Base-by-base conservation (phyloP, 2,113 vertebrate species). In the Dipodomys ordii region DNA sequence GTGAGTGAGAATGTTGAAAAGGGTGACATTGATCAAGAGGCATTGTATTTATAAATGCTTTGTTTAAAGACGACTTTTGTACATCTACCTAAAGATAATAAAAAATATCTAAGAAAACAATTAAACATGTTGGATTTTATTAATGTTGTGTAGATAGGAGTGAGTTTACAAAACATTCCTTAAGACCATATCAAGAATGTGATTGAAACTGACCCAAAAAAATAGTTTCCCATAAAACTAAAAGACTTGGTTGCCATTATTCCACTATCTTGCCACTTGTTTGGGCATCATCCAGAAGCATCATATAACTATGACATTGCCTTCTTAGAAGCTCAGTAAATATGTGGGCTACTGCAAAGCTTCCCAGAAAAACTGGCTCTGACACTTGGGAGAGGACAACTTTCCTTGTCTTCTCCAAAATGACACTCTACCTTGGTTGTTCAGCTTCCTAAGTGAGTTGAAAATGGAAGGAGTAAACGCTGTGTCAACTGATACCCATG, bases 111-210 rank as follows among this genome's bases (percentile, higher is more conserved):
- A 11, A 49, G 12, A 49, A 49, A 49, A 49, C 8, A 49, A 49
- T 88, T 74, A 90, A 95, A 77, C 49, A 28, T 19, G 7, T 19
- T 28, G 49, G 30, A 23, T 83, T 93, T 67, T 71, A 79, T 44
- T 90, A 92, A 22, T 35, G 11, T 93, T 87, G 35, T 11, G 15
- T 95, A 87, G 89, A 76, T 20, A 73, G 65, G 86, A 87, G n/a
- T 46, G 32, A 32, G 67, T 9, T 72, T 74, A 20, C 65, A 93
- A 94, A 84, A 80, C 67, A 79, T 49, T 49, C 28, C 46, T 27
- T 30, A 79, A 92, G 22, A 97, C n/a, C 25, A 82, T 91, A 93
- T 39, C 39, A 84, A 97, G 65, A n/a, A 71, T 53, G 60, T 7
- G 23, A 22, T 39, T 23, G 65, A 32, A 49, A 80, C 71, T 62